Evolutionary conservation across 2,113 vertebrate genomes (phyloP).

Genomic region (Donacobius atricapilla): DNA sequence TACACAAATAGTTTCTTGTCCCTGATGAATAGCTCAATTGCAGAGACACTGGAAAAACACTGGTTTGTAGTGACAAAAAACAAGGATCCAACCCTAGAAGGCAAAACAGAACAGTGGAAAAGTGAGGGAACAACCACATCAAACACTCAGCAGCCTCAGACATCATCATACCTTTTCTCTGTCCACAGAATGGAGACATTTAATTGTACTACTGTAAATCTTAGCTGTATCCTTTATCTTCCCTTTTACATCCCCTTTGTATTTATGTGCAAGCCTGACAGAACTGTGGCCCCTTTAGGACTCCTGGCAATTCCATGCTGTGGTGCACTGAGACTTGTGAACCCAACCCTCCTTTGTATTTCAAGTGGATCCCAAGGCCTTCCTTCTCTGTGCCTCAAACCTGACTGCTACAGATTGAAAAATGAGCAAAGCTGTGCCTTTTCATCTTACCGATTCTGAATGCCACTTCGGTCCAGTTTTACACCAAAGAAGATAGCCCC

Average conservation of each 20-base stretch:
- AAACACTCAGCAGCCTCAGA: background rate
- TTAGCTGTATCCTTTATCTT: background rate
- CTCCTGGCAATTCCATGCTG: background rate
- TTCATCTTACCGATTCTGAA: constrained; percentile 66
- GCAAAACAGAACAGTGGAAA: background rate
- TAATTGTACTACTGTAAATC: background rate
- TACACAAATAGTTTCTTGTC: constrained; percentile 73
- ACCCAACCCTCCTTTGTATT: background rate
- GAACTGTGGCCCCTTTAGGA: background rate
- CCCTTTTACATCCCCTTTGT: background rate
- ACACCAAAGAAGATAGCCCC: constrained; percentile 66
- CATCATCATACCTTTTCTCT: background rate
- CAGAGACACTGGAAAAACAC: constrained; percentile 68
- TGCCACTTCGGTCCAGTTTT: constrained; percentile 54
- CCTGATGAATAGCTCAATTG: constrained; percentile 66
- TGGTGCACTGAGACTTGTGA: background rate
- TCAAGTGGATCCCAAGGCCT: background rate
- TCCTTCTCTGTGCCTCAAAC: background rate
- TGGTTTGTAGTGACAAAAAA: constrained; percentile 72
- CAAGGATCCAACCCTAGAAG: constrained; percentile 66
- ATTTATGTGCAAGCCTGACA: background rate
- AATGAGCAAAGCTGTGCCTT: background rate
- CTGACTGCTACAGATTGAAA: background rate
- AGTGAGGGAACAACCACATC: background rate
- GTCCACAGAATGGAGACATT: background rate